phyloP scores from a whole-genome alignment of 2,888 invertebrate species.

The Leistus spinibarbis region DNA sequence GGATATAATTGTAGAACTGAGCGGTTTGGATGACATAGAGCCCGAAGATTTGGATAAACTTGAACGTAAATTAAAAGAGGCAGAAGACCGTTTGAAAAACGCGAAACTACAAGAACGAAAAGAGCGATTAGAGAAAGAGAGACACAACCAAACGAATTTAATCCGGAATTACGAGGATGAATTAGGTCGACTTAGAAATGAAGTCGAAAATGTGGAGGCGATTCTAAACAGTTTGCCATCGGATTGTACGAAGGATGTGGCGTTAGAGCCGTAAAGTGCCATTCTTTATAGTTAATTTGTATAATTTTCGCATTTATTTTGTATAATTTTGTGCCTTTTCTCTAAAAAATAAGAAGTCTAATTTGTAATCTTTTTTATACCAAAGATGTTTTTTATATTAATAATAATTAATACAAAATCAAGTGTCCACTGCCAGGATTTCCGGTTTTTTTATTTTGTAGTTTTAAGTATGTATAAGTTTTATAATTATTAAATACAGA shows the following conservation, averaged over 20 bases:
- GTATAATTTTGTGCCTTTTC: conserved; percentile 24
- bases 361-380: conserved; percentile 35
- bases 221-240: conserved; percentile 81
- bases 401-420: conserved; percentile 22
- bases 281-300: conserved; percentile 32
- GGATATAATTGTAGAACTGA: conserved; percentile 76
- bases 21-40: conserved; percentile 75
- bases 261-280: conserved; percentile 69
- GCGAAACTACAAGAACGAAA: conserved; percentile 80
- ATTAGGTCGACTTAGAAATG: conserved; percentile 68
- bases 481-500: conserved; percentile 24
- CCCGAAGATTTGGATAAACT: conserved; percentile 67
- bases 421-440: conserved; percentile 33
- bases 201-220: conserved; percentile 82
- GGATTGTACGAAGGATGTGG: conserved; percentile 78
- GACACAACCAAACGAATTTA: conserved; percentile 63
- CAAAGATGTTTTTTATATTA: conserved; percentile 30
- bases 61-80: conserved; percentile 68
- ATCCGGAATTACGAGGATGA: conserved; percentile 83
- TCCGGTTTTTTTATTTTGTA: conserved; percentile 16
- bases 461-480: conserved; percentile 33
- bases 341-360: conserved; percentile 23
- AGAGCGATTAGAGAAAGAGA: conserved; percentile 72
- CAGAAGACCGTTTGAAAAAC: conserved; percentile 72
- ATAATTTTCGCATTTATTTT: conserved; percentile 33